Percentiles rank a stretch among this genome's conserved stretches.
Conservation (phyloP, 2,888 invertebrate species). For the Hypena proboscidalis region DNA sequence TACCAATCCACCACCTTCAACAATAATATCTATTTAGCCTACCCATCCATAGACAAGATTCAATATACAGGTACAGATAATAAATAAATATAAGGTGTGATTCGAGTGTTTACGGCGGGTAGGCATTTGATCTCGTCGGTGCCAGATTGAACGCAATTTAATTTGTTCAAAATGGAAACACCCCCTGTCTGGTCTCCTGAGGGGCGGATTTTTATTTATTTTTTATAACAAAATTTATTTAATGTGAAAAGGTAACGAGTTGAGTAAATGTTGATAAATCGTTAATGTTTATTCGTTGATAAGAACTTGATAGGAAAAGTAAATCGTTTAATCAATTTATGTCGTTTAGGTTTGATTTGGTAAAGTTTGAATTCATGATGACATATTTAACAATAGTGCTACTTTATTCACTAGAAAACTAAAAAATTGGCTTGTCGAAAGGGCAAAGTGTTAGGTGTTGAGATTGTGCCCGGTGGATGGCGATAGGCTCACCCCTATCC, state of each 20-base stretch:
- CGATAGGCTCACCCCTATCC: too few relatives aligned
- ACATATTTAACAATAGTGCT: too few relatives aligned
- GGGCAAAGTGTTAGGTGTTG: too few relatives aligned
- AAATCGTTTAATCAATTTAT: conserved; percentile 2
- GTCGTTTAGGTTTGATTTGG: too few relatives aligned
- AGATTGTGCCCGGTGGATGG: too few relatives aligned
- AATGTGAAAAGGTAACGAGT: conserved; percentile 30
- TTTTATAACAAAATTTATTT: conserved; percentile 40
- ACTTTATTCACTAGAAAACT: too few relatives aligned
- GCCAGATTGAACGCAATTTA: conserved; percentile 50
- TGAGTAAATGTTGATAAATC: conserved; percentile 15
- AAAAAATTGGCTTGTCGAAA: too few relatives aligned
- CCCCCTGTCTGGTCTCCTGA: conserved; percentile 37
- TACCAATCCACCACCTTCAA: too few relatives aligned
- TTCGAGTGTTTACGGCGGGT: conserved; percentile 37
- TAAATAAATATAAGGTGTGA: conserved; percentile 20
- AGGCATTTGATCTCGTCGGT: conserved; percentile 46
- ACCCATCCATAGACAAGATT: not conserved
- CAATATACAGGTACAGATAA: conserved; percentile 1
- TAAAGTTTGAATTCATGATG: too few relatives aligned
- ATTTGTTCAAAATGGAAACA: conserved; percentile 60
- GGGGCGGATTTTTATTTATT: conserved; percentile 42
- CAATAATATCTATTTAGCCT: too few relatives aligned
- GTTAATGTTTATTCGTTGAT: conserved; percentile 16
- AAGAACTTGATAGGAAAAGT: conserved; percentile 7